These are phyloP conservation scores for Chrysolina americana DNA, from an alignment of 2,888 invertebrate genomes.

Conservation along the genomic window DNA sequence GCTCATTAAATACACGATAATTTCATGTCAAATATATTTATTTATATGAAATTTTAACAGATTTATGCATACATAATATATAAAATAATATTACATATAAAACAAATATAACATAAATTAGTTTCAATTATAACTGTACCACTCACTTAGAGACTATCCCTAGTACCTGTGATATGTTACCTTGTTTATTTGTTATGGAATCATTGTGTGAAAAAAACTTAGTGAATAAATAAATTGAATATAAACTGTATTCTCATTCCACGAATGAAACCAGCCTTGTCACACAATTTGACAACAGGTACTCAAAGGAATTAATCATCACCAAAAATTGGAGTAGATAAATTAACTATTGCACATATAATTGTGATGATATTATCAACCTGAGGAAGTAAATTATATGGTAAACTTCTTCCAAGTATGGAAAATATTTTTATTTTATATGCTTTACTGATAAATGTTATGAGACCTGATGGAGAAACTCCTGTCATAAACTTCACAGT, in stretches of 20 bases:
- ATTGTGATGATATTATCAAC: neutral
- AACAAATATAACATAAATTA: too few species aligned
- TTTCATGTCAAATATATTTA: neutral
- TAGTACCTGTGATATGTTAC: neutral
- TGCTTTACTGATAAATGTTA: too few species aligned
- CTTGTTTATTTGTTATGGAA: neutral
- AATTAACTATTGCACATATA: neutral
- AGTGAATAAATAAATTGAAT: neutral
- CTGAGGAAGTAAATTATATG: neutral
- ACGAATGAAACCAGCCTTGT: neutral
- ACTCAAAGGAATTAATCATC: neutral
- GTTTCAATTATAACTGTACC: neutral
- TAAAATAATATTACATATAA: too few species aligned
- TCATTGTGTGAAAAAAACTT: neutral
- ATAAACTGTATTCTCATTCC: neutral
- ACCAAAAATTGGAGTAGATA: neutral
- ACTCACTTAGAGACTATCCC: neutral
- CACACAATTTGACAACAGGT: neutral
- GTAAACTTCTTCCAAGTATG: constrained; percentile 1
- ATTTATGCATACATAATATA: neutral
- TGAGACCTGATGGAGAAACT: neutral
- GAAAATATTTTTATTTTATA: neutral
- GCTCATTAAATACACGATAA: too few species aligned
- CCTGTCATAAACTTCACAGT: too few species aligned
- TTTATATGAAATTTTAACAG: neutral